Conservation (phyloP, 2,797 vertebrate species). For the Octomys mimax region DNA sequence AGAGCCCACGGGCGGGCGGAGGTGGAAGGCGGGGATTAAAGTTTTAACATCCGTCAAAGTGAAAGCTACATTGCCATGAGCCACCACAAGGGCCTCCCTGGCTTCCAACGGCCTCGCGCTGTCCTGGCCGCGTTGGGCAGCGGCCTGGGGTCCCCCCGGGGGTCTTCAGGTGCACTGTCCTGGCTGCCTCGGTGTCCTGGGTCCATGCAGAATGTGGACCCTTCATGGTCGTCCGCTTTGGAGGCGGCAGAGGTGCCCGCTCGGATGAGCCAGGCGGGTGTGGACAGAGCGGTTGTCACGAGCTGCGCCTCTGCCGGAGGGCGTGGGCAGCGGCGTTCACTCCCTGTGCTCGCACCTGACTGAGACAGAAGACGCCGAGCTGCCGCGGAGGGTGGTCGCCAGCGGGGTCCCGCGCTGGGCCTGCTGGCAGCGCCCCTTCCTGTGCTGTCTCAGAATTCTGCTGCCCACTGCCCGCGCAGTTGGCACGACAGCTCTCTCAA, state of each 20-base stretch:
- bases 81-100: background rate
- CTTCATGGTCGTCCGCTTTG: background rate
- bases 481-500: background rate
- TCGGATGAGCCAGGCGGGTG: fast-evolving
- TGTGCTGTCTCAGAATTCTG: fast-evolving
- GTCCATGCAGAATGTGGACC: too few relatives aligned
- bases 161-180: background rate
- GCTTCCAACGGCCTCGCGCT: background rate
- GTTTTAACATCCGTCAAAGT: background rate
- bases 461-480: background rate
- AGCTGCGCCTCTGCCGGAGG: background rate
- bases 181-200: background rate
- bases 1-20: background rate
- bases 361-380: background rate
- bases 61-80: background rate
- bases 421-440: fast-evolving
- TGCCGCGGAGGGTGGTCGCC: background rate
- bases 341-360: too few relatives aligned
- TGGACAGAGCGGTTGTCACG: background rate
- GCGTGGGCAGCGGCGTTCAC: background rate
- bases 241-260: background rate
- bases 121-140: background rate
- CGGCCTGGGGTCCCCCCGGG: background rate
- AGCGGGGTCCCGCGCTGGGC: too few relatives aligned
- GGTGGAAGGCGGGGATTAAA: background rate